Evolutionary conservation across 2,888 invertebrate genomes (phyloP), one percentile per base, ranked within the genome.

Genomic region (Plebejus argus): DNA sequence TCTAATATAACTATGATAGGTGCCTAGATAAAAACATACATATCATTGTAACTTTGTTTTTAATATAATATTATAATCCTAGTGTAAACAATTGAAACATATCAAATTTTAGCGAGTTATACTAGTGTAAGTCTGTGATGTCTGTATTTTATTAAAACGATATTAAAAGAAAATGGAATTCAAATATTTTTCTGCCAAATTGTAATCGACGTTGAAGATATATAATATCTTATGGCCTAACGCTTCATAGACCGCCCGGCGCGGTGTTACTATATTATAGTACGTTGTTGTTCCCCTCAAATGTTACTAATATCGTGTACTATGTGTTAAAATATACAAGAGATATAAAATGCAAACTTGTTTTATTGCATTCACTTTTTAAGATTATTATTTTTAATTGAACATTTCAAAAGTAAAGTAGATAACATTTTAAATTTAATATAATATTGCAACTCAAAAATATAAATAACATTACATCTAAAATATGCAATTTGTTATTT

Each of bases 251-350:
- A 53, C 70, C 74, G 61, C 76, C 78, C 66, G 72, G 76, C 77
- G 76, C 75, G 77, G 61, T 56, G 28, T 77, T 49, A 20, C 66
- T 66, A 77, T 77, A 85, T 10, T 3, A 10, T 83, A 81, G 28
- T 84, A 88, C 85, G 82, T 81, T 85, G 85, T 88, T 88, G 85
- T 88, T 78, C 77, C 80, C 78, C 76, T 80, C 79, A 86, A 82
- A 83, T 85, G 85, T 82, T 81, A 86, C 85, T 88, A 87, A 79
- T 86, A 86, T 86, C 87, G 87, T 90, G 88, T 90, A 89, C 85
- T 88, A 83, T 91, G 91, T 93, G 92, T 92, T 91, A 89, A 79
- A 86, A 89, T 91, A 92, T 90, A 92, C 90, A 87, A 90, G 90
- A 89, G 89, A 90, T 91, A 88, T 91, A 92, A 86, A 53, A 66